A percentile compares a stretch with the other conserved stretches of the same genome.
Conservation (phyloP, 2,797 vertebrate species). For the Falco concolor region DNA sequence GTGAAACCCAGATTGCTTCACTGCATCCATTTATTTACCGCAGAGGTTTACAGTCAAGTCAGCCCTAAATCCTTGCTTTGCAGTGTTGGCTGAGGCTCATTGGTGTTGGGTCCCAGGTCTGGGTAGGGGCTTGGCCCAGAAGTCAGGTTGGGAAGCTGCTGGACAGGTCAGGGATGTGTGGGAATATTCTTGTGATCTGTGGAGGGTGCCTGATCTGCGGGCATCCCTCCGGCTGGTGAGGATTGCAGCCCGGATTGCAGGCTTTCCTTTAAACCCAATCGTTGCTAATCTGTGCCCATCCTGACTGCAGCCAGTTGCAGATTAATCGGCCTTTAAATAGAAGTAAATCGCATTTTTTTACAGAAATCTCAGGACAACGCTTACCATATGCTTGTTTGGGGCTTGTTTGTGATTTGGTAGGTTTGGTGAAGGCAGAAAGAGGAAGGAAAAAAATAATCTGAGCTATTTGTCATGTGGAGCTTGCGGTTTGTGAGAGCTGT, state of each 20-base stretch:
- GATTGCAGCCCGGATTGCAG: not conserved
- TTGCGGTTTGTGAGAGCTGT: not conserved
- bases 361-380: not conserved
- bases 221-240: fast-evolving
- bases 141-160: not conserved
- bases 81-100: not conserved
- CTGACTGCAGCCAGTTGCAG: not conserved
- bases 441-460: not conserved
- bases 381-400: not conserved
- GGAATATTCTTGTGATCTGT: fast-evolving
- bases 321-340: conserved; percentile 1
- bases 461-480: not conserved
- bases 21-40: fast-evolving
- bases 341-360: not conserved
- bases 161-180: not conserved
- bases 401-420: not conserved
- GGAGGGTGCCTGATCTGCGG: not conserved
- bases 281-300: not conserved
- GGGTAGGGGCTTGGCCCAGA: not conserved
- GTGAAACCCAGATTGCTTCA: not conserved
- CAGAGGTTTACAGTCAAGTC: not conserved
- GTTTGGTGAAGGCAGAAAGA: not conserved
- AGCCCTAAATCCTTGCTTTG: not conserved
- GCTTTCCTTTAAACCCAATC: not conserved
- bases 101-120: fast-evolving